These are phyloP conservation scores for Scelioninae gen. 2 DNA, from an alignment of 2,888 invertebrate species.

Conservation along the genomic window DNA sequence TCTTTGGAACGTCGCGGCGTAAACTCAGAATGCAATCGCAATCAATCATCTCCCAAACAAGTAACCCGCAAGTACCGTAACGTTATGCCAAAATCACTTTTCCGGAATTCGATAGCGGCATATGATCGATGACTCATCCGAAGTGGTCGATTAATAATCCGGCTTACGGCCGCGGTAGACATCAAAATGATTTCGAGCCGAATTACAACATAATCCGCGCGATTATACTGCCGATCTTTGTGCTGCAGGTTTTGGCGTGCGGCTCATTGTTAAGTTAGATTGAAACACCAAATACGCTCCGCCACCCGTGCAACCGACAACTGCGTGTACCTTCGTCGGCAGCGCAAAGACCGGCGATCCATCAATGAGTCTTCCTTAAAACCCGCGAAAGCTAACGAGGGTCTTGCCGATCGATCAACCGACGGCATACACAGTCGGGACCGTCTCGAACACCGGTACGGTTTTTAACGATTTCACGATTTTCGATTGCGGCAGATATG, in stretches of 20 bases:
- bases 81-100: too few relatives aligned
- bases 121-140: conserved; percentile 8
- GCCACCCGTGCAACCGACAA: conserved; percentile 42
- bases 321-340: conserved; percentile 29
- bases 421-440: too few relatives aligned
- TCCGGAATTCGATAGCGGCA: background rate
- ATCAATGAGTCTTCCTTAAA: conserved; percentile 50
- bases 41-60: too few relatives aligned
- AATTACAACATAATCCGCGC: conserved; percentile 34
- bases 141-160: conserved; percentile 9
- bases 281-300: conserved; percentile 37
- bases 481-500: too few relatives aligned
- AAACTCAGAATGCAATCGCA: too few relatives aligned
- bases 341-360: conserved; percentile 41
- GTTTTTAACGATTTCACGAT: too few relatives aligned
- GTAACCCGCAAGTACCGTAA: too few relatives aligned
- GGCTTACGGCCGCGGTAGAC: conserved; percentile 11
- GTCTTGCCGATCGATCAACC: conserved; percentile 23
- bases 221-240: conserved; percentile 31
- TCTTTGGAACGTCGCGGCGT: too few relatives aligned
- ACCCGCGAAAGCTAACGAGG: conserved; percentile 39
- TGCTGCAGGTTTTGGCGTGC: conserved; percentile 10
- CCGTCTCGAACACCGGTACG: too few relatives aligned
- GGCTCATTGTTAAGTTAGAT: conserved; percentile 48
- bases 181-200: conserved; percentile 18